Base-by-base conservation (phyloP, 92 coral and sea anemone species). In the Epizoanthus ramosus region DNA sequence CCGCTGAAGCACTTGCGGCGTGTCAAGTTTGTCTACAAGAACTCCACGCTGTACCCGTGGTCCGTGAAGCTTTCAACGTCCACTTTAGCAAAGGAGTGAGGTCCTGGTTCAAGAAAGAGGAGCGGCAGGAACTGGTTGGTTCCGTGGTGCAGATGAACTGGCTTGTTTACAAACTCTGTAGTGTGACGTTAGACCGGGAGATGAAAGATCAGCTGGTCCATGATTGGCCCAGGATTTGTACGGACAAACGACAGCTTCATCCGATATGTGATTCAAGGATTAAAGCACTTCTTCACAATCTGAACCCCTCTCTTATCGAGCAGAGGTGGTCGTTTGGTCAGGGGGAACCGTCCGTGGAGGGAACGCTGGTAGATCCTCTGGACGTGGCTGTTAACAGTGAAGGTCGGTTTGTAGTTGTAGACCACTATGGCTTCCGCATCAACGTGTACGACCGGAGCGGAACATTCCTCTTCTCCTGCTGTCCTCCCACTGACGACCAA, bases 341-440 rank as follows among this genome's bases (percentile, higher is more conserved):
- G 9, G 52, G 39, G 17, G 33, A 50, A 25, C 17, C 76, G 75
- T 57, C 71, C 15, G 47, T 57, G 53, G 80, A 63, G 10, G 53
- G 13, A 6, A 61, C 70, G 52, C 33, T 45, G 10, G 22, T 22
- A 10, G 56, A 73, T 33, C 47, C 87, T 1, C 16, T 25, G 12
- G 80, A 73, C 71, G 56, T 83, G 64, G 70, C 72, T 41, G 87
- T 83, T 8, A 73, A 83, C 81, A 83, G 87, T 45, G 57, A 47
- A 0, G 87, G 81, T 1, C 72, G 63, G 12, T 73, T 73, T 57
- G 59, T 83, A 6, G 73, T 83, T 0, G 61, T 63, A 17, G 60
- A 74, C 74, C 41, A 16, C 10, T 3, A 31, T 45, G 50, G 54
- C 12, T 41, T 21, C 50, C 31, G 28, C 19, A 21, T 21, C 21